Percentiles rank a stretch among this genome's conserved stretches.
phyloP scores from a whole-genome alignment of 2,113 vertebrate species.

The Ceyx cyanopectus region DNA sequence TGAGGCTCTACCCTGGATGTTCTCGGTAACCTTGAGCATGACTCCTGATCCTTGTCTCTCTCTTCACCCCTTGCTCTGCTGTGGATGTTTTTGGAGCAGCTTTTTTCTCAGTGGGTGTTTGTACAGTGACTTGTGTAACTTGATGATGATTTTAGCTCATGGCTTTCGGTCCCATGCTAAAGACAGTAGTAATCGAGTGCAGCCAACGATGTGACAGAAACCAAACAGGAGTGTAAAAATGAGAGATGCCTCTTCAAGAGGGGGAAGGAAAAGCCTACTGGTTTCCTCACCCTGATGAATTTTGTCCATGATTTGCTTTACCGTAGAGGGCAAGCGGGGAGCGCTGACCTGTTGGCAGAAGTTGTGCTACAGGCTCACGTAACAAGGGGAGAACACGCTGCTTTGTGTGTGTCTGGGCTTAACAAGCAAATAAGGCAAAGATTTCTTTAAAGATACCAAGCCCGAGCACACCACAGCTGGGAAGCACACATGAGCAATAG shows the following conservation, averaged over 20 bases:
- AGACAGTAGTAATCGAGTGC: not conserved
- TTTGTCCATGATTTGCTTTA: not conserved
- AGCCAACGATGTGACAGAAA: not conserved
- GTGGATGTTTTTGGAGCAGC: not conserved
- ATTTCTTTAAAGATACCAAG: conserved; percentile 58
- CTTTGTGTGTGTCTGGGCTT: conserved; percentile 36
- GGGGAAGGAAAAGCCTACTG: not conserved
- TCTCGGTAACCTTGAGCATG: not conserved
- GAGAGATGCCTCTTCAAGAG: not conserved
- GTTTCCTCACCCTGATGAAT: not conserved
- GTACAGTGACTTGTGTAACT: conserved; percentile 14
- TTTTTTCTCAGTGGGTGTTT: not conserved
- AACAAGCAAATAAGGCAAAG: conserved; percentile 65
- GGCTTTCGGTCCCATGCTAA: not conserved
- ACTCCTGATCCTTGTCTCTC: not conserved
- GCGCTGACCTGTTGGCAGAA: not conserved
- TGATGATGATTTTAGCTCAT: conserved; percentile 10
- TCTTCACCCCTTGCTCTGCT: not conserved
- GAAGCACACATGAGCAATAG: conserved; percentile 74
- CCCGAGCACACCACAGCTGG: conserved; percentile 75
- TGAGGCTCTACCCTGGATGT: not conserved
- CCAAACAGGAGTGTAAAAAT: not conserved
- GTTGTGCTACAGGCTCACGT: conserved; percentile 13
- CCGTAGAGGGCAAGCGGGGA: not conserved
- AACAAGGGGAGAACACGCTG: not conserved